phyloP scores from a whole-genome alignment of 2,888 invertebrate species.

The Rotaria socialis region DNA sequence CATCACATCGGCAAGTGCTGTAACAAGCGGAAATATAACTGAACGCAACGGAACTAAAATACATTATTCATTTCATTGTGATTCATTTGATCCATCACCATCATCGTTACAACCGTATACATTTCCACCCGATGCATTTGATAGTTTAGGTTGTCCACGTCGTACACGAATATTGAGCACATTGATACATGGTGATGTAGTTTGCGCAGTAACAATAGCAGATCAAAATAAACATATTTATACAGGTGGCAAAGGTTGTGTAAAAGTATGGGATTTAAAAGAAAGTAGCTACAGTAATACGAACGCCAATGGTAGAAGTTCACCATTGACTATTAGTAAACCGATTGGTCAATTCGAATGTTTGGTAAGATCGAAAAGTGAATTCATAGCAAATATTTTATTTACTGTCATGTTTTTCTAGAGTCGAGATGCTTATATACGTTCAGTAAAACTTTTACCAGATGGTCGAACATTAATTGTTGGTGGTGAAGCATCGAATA shows the following conservation, averaged over 20 bases:
- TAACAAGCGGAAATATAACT: background rate
- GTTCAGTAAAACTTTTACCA: conserved; percentile 83
- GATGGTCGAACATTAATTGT: conserved; percentile 90
- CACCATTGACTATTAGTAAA: background rate
- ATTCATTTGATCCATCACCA: conserved; percentile 4
- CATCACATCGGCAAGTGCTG: background rate
- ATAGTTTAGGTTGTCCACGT: conserved; percentile 85
- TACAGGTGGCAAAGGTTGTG: conserved; percentile 93
- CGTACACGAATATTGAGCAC: conserved; percentile 83
- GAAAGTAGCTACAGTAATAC: conserved; percentile 71
- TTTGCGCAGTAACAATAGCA: conserved; percentile 91
- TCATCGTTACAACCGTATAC: conserved; percentile 73
- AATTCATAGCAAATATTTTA: no score
- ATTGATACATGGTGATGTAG: conserved; percentile 89
- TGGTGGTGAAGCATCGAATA: conserved; percentile 88
- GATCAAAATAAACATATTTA: conserved; percentile 83
- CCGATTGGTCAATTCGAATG: conserved; percentile 3
- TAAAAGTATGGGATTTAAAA: conserved; percentile 81
- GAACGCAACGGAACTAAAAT: conserved; percentile 2
- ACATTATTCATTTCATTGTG: conserved; percentile 20
- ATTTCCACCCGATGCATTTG: conserved; percentile 86
- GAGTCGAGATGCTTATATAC: conserved; percentile 92
- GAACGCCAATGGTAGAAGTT: background rate
- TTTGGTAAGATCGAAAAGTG: background rate
- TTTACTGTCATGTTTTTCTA: background rate